These are phyloP conservation scores for Sebastes trivittatus DNA, from an alignment of 2,797 vertebrate species.

Conservation along the genomic window DNA sequence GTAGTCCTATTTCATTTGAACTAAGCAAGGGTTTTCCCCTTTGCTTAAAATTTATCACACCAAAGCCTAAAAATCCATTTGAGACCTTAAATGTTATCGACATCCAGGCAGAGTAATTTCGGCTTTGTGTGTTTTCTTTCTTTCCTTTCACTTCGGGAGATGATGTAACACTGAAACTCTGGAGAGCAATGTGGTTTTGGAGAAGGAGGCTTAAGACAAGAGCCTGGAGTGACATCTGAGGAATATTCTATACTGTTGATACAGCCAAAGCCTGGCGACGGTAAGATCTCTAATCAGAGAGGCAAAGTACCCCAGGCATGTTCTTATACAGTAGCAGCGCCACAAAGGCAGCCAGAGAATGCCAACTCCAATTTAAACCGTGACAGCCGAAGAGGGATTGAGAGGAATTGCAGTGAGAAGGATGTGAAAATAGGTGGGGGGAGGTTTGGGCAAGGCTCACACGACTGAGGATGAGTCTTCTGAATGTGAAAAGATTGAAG, in stretches of 20 bases:
- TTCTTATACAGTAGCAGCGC: slow-evolving; percentile 58
- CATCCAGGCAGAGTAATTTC: slow-evolving; percentile 52
- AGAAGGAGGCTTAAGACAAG: slow-evolving; percentile 32
- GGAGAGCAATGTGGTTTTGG: slow-evolving; percentile 50
- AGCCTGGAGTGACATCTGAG: slow-evolving; percentile 67
- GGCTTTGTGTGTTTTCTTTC: slow-evolving; percentile 40
- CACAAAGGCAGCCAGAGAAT: slow-evolving; percentile 55
- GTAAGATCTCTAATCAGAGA: slow-evolving; percentile 65
- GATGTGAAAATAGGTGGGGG: slow-evolving; percentile 39
- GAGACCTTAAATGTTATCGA: slow-evolving; percentile 51
- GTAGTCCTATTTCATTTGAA: slow-evolving; percentile 28
- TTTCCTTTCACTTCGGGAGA: slow-evolving; percentile 49
- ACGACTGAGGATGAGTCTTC: slow-evolving; percentile 17
- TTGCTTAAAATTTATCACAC: slow-evolving; percentile 44
- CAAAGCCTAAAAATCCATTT: slow-evolving; percentile 44
- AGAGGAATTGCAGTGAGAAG: slow-evolving; percentile 40
- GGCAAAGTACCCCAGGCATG: slow-evolving; percentile 57
- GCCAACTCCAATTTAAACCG: slow-evolving; percentile 57
- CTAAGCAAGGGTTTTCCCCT: slow-evolving; percentile 26
- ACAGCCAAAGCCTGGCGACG: slow-evolving; percentile 45
- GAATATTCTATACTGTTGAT: slow-evolving; percentile 59
- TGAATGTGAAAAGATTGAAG: slow-evolving; percentile 17
- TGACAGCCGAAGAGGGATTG: slow-evolving; percentile 54
- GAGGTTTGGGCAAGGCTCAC: slow-evolving; percentile 17
- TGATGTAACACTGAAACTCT: slow-evolving; percentile 60